These are phyloP conservation scores for Pogoniulus pusillus DNA, from an alignment of 2,797 vertebrate species.

Conservation along the genomic window DNA sequence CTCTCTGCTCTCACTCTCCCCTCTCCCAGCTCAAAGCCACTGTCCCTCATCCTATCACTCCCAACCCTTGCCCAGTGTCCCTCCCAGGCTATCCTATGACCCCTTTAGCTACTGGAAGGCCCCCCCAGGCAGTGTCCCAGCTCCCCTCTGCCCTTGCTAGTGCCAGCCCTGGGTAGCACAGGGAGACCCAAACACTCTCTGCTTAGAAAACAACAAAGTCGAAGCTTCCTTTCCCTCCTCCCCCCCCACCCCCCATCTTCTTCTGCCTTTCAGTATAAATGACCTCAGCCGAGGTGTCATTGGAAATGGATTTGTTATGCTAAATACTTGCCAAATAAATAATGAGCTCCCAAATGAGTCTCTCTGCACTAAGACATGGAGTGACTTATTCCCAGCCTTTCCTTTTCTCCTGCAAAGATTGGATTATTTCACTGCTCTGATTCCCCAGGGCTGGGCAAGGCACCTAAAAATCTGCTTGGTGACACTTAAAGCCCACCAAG, in stretches of 20 bases:
- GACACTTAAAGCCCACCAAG: conserved; percentile 59
- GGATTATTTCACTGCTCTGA: conserved; percentile 49
- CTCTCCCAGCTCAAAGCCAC: too few relatives aligned
- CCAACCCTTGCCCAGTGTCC: too few relatives aligned
- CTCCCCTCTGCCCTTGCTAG: not conserved
- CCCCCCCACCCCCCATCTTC: conserved; percentile 8
- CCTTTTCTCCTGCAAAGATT: conserved; percentile 56
- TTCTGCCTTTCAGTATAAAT: conserved; percentile 73
- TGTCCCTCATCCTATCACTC: too few relatives aligned
- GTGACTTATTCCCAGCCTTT: conserved; percentile 74
- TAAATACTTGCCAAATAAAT: conserved; percentile 81
- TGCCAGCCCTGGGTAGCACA: not conserved
- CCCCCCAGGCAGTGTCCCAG: too few relatives aligned
- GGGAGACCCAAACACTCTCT: not conserved
- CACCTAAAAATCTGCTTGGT: conserved; percentile 12
- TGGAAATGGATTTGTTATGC: conserved; percentile 78
- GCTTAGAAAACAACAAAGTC: conserved; percentile 40
- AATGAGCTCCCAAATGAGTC: conserved; percentile 74
- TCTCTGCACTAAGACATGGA: conserved; percentile 66
- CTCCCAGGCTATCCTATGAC: too few relatives aligned
- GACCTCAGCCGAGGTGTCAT: conserved; percentile 66
- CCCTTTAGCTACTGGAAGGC: too few relatives aligned
- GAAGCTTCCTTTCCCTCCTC: conserved; percentile 29
- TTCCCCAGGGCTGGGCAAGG: not conserved
- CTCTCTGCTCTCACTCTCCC: too few relatives aligned